Evolutionary conservation across 2,888 invertebrate genomes (phyloP), one percentile per base, ranked within the genome.

Genomic region (Galerucella nymphaeae): DNA sequence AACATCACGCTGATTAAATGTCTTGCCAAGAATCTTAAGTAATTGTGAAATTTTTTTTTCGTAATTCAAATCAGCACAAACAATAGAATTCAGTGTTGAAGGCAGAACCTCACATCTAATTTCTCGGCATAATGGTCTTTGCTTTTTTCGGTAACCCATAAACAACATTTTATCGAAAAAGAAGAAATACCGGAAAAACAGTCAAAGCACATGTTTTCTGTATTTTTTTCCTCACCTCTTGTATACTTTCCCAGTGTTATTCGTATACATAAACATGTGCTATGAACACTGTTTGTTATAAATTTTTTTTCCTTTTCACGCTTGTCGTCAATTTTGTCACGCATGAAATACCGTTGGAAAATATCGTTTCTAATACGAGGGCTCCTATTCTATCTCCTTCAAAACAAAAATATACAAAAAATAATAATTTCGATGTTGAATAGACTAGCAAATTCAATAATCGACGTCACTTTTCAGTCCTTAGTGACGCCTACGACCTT

Each of bases 1-100:
- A 41, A 42, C 61, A 61, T 58, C 8, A 61, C 42, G 16, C 16
- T 6, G 23, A 16, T 62, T 41, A 62, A 14, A 18, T 16, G 18
- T 42, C 61, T 62, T 62, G 61, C 61, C 61, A 62, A 62, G 61
- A 42, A 62, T 62, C 42, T 42, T n/a, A 13, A 16, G 10, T 62
- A 62, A 42, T 41, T 62, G 41, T 41, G 18, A 61, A 61, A 16
- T 5, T n/a, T 6, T 18, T 3, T 59, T 59, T 59, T 14, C 30
- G 55, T 30, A 58, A 58, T 58, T 9, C 14, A 18, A 57, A 20
- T 5, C 57, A n/a, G 9, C 30, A 58, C n/a, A 30, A 30, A 45
- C 45, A 45, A 45, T 45, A 45, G 4, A 45, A 10, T 45, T 30
- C 8, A 8, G 30, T 30, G 30, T 30, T 1, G 8, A 30, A 8